These are phyloP conservation scores for Hololepta plana DNA, from an alignment of 2,888 invertebrate genomes.

Conservation along the genomic window DNA sequence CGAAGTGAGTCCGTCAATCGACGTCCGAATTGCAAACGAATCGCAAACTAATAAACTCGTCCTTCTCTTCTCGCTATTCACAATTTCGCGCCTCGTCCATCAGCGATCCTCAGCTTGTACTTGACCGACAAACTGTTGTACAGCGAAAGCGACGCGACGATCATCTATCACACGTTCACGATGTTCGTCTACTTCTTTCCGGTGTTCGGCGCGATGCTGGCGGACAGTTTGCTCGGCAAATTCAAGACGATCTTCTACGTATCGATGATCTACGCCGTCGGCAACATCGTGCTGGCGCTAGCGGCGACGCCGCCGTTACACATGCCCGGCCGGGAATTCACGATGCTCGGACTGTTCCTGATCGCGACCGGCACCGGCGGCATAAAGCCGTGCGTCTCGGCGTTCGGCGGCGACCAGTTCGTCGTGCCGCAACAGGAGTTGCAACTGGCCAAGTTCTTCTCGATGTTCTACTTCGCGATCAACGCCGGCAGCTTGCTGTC, in stretches of 20 bases:
- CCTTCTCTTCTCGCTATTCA: too few species aligned
- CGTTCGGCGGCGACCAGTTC: constrained; percentile 94
- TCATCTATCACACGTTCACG: constrained; percentile 76
- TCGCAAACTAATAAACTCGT: too few species aligned
- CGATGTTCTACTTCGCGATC: constrained; percentile 86
- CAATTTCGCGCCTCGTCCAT: too few species aligned
- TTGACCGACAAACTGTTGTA: constrained; percentile 61
- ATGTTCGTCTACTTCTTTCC: constrained; percentile 85
- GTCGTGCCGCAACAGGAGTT: constrained; percentile 58
- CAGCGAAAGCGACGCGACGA: constrained; percentile 54
- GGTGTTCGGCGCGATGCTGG: constrained; percentile 77
- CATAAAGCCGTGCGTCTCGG: constrained; percentile 89
- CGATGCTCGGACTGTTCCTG: constrained; percentile 43
- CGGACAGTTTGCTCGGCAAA: constrained; percentile 84
- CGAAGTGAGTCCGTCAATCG: constrained; percentile 61
- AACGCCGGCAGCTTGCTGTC: constrained; percentile 82
- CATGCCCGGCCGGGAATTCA: constrained; percentile 32
- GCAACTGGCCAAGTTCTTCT: constrained; percentile 74
- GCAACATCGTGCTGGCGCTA: constrained; percentile 60
- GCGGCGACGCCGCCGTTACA: constrained; percentile 42
- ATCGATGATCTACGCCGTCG: constrained; percentile 70
- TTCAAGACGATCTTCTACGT: constrained; percentile 80
- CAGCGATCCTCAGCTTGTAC: constrained; percentile 88
- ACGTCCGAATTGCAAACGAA: too few species aligned
- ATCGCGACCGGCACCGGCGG: constrained; percentile 88